Conservation (phyloP, 1,140 invertebrate genomes). For the Bombus pascuorum region DNA sequence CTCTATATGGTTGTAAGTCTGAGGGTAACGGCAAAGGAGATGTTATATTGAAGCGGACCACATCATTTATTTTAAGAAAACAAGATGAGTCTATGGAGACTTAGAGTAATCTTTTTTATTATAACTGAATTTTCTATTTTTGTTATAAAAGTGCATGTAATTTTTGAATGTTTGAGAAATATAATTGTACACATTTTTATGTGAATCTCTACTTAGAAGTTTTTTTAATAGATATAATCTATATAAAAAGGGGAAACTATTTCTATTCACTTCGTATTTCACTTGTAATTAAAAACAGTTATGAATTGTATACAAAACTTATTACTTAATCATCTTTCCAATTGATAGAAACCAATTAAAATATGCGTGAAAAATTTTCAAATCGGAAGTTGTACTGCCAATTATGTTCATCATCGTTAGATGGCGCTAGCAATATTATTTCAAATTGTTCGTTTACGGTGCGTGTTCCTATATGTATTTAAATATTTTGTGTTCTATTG, state of each 20-base stretch:
- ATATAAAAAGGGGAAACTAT: background rate
- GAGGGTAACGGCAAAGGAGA: conserved; percentile 71
- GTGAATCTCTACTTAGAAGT: background rate
- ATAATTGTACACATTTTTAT: conserved; percentile 38
- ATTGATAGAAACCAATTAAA: background rate
- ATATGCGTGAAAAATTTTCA: background rate
- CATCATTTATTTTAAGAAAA: conserved; percentile 58
- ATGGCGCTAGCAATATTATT: conserved; percentile 12
- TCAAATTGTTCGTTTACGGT: background rate
- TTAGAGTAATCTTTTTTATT: conserved; percentile 34
- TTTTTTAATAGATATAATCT: background rate
- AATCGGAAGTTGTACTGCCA: background rate
- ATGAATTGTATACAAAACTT: background rate
- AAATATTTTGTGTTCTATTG: background rate
- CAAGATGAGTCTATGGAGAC: conserved; percentile 55
- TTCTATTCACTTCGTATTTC: background rate
- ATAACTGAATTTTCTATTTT: conserved; percentile 9
- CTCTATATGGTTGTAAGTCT: conserved; percentile 74
- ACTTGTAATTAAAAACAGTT: background rate
- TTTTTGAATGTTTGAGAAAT: conserved; percentile 12
- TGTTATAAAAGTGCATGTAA: conserved; percentile 25
- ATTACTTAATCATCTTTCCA: background rate
- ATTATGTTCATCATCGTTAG: background rate
- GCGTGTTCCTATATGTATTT: background rate
- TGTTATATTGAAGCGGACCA: conserved; percentile 67